These are phyloP conservation scores for Aplysina aerophoba DNA, from an alignment of 37 sponge, comb jelly and placozoan species.

Conservation along the genomic window DNA sequence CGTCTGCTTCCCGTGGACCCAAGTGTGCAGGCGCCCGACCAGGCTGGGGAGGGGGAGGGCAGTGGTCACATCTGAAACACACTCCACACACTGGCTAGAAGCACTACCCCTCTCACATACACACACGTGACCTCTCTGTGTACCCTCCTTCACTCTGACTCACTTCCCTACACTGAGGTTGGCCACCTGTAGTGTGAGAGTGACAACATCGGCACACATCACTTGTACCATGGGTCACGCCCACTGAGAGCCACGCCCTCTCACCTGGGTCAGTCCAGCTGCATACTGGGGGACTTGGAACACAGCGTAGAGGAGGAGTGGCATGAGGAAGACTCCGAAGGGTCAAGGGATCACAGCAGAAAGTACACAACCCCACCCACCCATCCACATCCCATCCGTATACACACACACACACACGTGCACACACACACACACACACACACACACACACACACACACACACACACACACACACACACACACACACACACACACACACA, in stretches of 20 bases:
- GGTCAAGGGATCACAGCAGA: neutral
- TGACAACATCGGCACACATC: neutral
- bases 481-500: constrained; percentile 33
- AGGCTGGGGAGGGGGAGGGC: neutral
- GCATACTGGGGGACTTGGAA: constrained; percentile 48
- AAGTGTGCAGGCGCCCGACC: neutral
- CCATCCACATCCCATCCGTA: neutral
- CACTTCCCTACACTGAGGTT: too few relatives aligned
- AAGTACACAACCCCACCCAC: neutral
- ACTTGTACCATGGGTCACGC: too few relatives aligned
- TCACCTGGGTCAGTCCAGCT: constrained; percentile 43
- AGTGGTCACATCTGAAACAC: neutral
- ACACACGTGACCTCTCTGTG: too few relatives aligned
- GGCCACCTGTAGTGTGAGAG: too few relatives aligned
- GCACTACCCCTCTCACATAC: too few relatives aligned
- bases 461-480: constrained; percentile 33
- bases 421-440: constrained; percentile 31
- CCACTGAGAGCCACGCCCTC: too few relatives aligned
- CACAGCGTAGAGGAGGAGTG: constrained; percentile 64
- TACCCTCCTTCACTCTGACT: too few relatives aligned
- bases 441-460: constrained; percentile 31
- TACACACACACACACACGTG: constrained; percentile 10
- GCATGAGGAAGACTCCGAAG: constrained; percentile 56
- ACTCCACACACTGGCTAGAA: too few relatives aligned
- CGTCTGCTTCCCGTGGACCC: constrained; percentile 24